These are phyloP conservation scores for Fragum fragum DNA, from an alignment of 2,888 invertebrate genomes.

Conservation along the genomic window DNA sequence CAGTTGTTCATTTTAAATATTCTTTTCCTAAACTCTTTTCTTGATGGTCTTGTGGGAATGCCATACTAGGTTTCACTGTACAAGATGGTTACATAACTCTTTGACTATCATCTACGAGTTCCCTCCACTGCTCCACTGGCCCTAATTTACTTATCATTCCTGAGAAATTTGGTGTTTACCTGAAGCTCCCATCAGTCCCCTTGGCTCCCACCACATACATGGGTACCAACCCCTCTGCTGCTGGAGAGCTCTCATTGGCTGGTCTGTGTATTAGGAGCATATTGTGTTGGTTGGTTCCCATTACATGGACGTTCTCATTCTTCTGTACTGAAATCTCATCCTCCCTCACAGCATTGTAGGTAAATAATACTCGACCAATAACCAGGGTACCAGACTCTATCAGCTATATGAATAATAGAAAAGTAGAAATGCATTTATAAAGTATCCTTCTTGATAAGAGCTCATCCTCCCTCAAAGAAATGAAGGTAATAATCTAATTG, in stretches of 20 bases:
- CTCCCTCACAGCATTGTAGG: slow-evolving; percentile 86
- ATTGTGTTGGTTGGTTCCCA: slow-evolving; percentile 85
- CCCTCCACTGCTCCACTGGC: too few relatives aligned
- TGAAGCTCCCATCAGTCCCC: slow-evolving; percentile 79
- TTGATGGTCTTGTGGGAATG: too few relatives aligned
- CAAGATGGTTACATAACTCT: too few relatives aligned
- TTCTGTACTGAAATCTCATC: slow-evolving; percentile 87
- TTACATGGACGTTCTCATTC: slow-evolving; percentile 86
- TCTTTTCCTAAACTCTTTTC: too few relatives aligned
- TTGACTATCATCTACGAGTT: too few relatives aligned
- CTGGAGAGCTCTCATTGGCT: slow-evolving; percentile 82
- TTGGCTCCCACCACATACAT: slow-evolving; percentile 81
- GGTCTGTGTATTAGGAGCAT: slow-evolving; percentile 85
- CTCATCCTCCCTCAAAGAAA: too few relatives aligned
- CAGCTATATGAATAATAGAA: slow-evolving; percentile 41
- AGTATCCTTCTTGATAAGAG: too few relatives aligned
- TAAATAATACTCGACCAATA: slow-evolving; percentile 82
- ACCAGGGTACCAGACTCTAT: slow-evolving; percentile 56
- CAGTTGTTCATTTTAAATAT: too few relatives aligned
- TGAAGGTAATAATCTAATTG: too few relatives aligned
- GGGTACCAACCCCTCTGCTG: slow-evolving; percentile 87
- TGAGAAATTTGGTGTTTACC: slow-evolving; percentile 63
- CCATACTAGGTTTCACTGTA: too few relatives aligned
- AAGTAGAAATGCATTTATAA: too few relatives aligned
- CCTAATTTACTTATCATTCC: too few relatives aligned